Base-by-base conservation (phyloP, 2,888 invertebrate genomes). In the Amiota minor region DNA sequence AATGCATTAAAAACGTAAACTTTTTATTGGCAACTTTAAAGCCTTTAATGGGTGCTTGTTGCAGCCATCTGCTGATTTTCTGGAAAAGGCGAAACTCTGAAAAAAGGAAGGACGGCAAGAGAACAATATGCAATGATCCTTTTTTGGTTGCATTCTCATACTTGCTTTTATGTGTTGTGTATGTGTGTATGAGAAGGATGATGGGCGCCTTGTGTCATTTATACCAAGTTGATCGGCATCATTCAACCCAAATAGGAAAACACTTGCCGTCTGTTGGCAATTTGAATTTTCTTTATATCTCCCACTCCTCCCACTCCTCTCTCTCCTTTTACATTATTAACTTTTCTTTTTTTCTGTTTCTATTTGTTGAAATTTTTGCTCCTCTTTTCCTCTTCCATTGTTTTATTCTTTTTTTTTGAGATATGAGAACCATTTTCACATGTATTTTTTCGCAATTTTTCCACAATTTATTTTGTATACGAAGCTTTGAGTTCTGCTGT, bases 211-310 rank as follows among this genome's bases (percentile, higher is more conserved):
- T 68, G 50, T 53, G 67, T 35, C 67, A 50, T 68, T 68, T 53
- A 68, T 68, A 53, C 67, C 67, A n/a, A 9, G 50, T 14, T 35
- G 67, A 68, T 68, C 67, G 50, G n/a, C 67, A 53, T 68, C 50
- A 68, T 50, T 50, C 67, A 68, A n/a, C 50, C 35, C 67, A 68
- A 68, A 68, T 53, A 50, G 67, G 49, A 53, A 50, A 68, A 68
- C 53, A 23, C 67, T 50, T 68, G 20, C 23, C 49, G 20, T 16
- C 20, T 68, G 67, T 68, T 68, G 67, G 20, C 67, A 50, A 68
- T 68, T 50, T 53, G 12, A 45, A 68, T 50, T 50, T 68, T 68
- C 18, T 50, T 50, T 23, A 47, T 11, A n/a, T n/a, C n/a, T n/a
- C n/a, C n/a, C n/a, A n/a, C 65, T 47, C 16, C 61, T n/a, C 2